Base-by-base conservation (phyloP, 2,113 vertebrate species). In the Toxostoma redivivum region DNA sequence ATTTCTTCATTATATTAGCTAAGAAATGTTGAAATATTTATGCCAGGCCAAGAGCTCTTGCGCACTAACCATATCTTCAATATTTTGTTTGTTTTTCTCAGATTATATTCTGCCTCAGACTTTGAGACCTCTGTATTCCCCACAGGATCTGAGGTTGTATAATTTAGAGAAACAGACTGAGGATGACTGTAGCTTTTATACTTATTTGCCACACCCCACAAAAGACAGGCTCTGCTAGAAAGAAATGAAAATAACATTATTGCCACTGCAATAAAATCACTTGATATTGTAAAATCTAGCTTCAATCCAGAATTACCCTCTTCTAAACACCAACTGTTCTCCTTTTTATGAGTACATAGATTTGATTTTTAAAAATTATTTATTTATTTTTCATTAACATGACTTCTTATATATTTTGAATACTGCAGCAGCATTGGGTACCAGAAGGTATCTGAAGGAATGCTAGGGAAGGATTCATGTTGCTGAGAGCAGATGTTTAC, bases 401-500 rank as follows among this genome's bases (percentile, higher is more conserved):
- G 37, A 8, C 22, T 42, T 27, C 14, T 51, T 48, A 47, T 9
- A 51, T 12, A 5, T 71, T 70, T 70, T 58, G 23, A 31, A 62
- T 86, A 15, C 18, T 40, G 7, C 30, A 78, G 17, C 12, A 82
- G 23, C 31, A 35, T 2, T 65, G 40, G 2, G 2, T 85, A 44
- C 24, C 28, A 12, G 25, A 78, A 42, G 4, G 40, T 64, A 58
- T 6, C 9, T 60, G 24, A 79, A 8, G 25, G 35, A 82, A 76
- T 57, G n/a, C 40, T 85, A n/a, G 15, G 37, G 37, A 73, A 76
- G 40, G 13, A 48, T 88, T 76, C 23, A 22, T 7, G 4, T 48
- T 64, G 12, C n/a, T 69, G 54, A 72, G 65, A 95, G 20, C 19
- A 85, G 44, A 45, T 40, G 20, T 81, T 96, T 92, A n/a, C 27